phyloP scores from a whole-genome alignment of 1,140 invertebrate species.

The Lutraria rhynchaena region DNA sequence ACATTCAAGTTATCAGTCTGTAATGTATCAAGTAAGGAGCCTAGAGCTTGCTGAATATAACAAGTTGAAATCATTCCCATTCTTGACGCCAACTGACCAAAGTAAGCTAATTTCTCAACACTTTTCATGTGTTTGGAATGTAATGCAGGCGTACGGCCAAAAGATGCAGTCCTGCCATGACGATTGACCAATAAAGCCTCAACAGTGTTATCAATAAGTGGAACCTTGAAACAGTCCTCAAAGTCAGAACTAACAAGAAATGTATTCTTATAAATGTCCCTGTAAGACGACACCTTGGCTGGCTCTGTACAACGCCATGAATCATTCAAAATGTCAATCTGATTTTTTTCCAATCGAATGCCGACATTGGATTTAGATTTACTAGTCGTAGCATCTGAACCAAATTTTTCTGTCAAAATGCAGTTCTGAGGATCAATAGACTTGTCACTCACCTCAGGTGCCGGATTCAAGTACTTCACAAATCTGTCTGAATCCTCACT shows the following conservation, averaged over 20 bases:
- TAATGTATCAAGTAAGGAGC: not conserved
- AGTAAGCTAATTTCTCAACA: not conserved
- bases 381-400: not conserved
- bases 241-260: not conserved
- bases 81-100: constrained; percentile 17
- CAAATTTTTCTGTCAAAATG: not conserved
- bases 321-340: not conserved
- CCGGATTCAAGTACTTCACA: not conserved
- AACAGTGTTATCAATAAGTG: not conserved
- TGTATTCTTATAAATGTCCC: not conserved
- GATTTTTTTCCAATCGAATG: not conserved
- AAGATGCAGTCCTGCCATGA: constrained; percentile 7
- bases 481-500: not conserved
- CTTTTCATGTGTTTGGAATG: not conserved
- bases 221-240: constrained; percentile 3
- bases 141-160: not conserved
- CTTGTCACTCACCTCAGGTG: too few species aligned
- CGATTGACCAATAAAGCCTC: constrained; percentile 9
- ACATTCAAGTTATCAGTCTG: not conserved
- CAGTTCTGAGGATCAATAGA: too few species aligned
- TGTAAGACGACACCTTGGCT: not conserved
- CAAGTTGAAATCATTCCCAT: not conserved
- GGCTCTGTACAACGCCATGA: not conserved
- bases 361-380: not conserved
- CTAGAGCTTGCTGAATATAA: constrained; percentile 24